These are phyloP conservation scores for Xenopus borealis DNA, from an alignment of 2,113 vertebrate species.

Conservation along the genomic window DNA sequence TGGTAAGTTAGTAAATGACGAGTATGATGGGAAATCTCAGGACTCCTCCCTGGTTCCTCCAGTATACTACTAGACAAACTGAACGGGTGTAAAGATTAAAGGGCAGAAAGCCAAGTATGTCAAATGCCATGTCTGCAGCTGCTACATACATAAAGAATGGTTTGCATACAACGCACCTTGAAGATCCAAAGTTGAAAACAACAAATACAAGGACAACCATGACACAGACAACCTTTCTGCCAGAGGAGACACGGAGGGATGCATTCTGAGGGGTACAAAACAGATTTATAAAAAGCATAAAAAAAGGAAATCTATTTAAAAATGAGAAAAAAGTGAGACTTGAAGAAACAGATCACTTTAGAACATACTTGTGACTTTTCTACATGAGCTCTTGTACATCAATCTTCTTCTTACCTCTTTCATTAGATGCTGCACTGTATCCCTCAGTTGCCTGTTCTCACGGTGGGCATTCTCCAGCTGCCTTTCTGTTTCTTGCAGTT, in stretches of 20 bases:
- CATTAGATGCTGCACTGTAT: conserved; percentile 69
- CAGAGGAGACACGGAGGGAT: conserved; percentile 60
- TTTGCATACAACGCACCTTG: conserved; percentile 66
- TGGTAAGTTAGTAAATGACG: conserved; percentile 22
- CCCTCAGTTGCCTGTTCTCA: conserved; percentile 80
- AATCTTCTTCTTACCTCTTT: conserved; percentile 46
- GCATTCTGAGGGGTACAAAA: conserved; percentile 57
- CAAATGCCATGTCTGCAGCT: too few species aligned
- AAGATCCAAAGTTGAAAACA: conserved; percentile 83
- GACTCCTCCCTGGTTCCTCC: conserved; percentile 11
- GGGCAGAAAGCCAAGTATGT: rapidly evolving
- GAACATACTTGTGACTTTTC: too few species aligned
- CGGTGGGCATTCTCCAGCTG: conserved; percentile 78
- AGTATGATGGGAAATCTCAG: conserved; percentile 21
- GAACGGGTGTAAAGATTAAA: neutral
- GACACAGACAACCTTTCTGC: conserved; percentile 78
- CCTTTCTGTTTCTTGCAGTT: conserved; percentile 75
- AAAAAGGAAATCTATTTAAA: neutral
- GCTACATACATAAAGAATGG: neutral
- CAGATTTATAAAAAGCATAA: neutral
- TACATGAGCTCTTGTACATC: too few species aligned
- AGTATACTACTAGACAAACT: conserved; percentile 7
- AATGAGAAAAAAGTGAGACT: too few species aligned
- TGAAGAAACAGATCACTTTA: too few species aligned
- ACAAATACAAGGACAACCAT: conserved; percentile 84